Evolutionary conservation across 1,140 invertebrate genomes (phyloP), one percentile per base, ranked within the genome.

Genomic region (Drosophila eugracilis): DNA sequence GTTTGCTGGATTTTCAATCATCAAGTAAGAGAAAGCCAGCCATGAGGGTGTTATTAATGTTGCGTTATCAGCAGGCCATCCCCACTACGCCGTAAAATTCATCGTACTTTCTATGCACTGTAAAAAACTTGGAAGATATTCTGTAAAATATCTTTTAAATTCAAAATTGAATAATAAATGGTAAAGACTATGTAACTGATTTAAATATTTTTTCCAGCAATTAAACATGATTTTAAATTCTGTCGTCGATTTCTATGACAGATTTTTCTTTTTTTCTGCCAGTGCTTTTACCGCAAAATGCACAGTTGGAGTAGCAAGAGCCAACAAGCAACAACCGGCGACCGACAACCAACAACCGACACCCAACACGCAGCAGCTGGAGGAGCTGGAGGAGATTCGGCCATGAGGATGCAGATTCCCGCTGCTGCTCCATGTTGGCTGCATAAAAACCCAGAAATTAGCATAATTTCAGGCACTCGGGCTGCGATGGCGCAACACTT

Each of bases 381-480:
- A 58, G 49, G 41, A 53, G 42, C 69, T 55, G 50, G 30, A 47
- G 59, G 36, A 45, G 50, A 52, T 67, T 67, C 45, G 60, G 28
- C 47, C 50, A 75, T 75, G 55, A 53, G 62, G 59, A 77, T 84
- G 75, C 58, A 78, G 70, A 78, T 60, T 78, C 72, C 70, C 26
- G 60, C 41, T 62, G 41, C 60, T 47, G 79, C 59, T 75, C 24
- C 58, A 73, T 78, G 75, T 74, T 74, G 69, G 65, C 53, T 77
- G 73, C 81, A 85, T 80, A 81, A 86, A 85, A 80, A 70, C 73
- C 73, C 66, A 81, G 73, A 81, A 85, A 85, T 86, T 85, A 86
- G 81, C 81, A 85, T 85, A 85, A 86, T 85, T 81, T 85, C 77
- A 77, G 75, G 70, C 62, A 71, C 73, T 81, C 78, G 42, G 55